Evolutionary conservation across 2,797 vertebrate genomes (phyloP).

Genomic region (Halcyon smyrnensis): DNA sequence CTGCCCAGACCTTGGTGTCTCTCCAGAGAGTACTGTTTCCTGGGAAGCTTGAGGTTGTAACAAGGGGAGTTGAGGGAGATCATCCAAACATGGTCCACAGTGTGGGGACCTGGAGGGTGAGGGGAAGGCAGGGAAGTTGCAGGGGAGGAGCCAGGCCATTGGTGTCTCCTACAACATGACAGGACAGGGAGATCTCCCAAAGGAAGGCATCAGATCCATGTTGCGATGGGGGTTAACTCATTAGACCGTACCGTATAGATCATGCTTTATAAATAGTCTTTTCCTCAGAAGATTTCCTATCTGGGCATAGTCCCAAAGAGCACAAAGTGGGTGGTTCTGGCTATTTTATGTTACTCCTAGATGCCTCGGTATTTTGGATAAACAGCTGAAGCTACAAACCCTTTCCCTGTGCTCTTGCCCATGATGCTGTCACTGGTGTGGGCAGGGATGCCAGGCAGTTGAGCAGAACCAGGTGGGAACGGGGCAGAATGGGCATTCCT

Average conservation of each 20-base stretch:
- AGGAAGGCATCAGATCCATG: background rate
- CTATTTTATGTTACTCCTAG: background rate
- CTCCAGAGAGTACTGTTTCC: background rate
- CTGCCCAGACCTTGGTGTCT: background rate
- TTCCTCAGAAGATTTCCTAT: background rate
- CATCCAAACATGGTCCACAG: fast-evolving
- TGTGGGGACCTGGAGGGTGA: background rate
- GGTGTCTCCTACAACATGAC: background rate
- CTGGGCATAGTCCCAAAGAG: background rate
- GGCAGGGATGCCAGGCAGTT: background rate
- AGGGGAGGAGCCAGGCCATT: background rate
- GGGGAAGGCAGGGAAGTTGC: background rate
- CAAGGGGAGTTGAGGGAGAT: background rate
- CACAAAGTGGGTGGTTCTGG: background rate
- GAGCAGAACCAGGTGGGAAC: background rate
- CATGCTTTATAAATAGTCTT: background rate
- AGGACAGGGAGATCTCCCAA: background rate
- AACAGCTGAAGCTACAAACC: background rate
- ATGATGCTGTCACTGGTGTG: background rate
- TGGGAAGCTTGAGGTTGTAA: background rate
- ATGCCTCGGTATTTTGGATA: background rate
- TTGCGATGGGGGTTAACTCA: background rate
- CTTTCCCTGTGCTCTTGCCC: background rate
- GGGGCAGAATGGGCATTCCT: background rate
- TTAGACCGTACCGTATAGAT: background rate